Base-by-base conservation (phyloP, 2,888 invertebrate species). In the Hydrotaea diabolus region DNA sequence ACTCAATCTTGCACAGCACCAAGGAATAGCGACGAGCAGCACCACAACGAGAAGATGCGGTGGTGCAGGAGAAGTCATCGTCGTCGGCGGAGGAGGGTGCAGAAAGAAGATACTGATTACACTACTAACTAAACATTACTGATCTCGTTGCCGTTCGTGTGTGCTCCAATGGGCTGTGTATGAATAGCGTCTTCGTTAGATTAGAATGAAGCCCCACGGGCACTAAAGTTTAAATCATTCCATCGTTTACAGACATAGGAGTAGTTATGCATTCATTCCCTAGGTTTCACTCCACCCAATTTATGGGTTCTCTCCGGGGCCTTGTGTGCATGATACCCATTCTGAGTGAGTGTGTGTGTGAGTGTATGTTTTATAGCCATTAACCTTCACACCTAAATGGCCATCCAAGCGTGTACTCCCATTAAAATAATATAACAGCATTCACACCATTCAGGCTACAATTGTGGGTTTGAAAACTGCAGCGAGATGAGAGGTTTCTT, bases 351-450 rank as follows among this genome's bases (percentile, higher is more conserved):
- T 59, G 26, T 26, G 26, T 59, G 59, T 59, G 59, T n/a, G n/a
- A n/a, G n/a, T n/a, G 31, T 31, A 7, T 8, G 2, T 17, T 62
- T 31, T 62, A 62, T 62, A 17, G 62, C 69, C 69, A 69, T 77
- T 71, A 77, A 80, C 83, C 80, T 83, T 84, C 83, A 74, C 77
- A 80, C 83, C 77, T 74, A 75, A 75, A 77, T 80, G 75, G 62
- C 43, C 57, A 84, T 59, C 75, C 69, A 75, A 71, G 80, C 80
- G 74, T 82, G 66, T 66, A 66, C 43, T 43, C 66, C 66, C 49
- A 39, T 39, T 66, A 39, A 69, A 23, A 23, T 17, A 21, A 46
- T 21, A 69, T 59, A 66, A 66, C 19, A 43, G 66, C 66, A 66
- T 66, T 66, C 66, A 66, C 62, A 62, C 62, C 36, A 62, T 62